Conservation (phyloP, 2,113 vertebrate genomes). For the Eupsittula cactorum region DNA sequence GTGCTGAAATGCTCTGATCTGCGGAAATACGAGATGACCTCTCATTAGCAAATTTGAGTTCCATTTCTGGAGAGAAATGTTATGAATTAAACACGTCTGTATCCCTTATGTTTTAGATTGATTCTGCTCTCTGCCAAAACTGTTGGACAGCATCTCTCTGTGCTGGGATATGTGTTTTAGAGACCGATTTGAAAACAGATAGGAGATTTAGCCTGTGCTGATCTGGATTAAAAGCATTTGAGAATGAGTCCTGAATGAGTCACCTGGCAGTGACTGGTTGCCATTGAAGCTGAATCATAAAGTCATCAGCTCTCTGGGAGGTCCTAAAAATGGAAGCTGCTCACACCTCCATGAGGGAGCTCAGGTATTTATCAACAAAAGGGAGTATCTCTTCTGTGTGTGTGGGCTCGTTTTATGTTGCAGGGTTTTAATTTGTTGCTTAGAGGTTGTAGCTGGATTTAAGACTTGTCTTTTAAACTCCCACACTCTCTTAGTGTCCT, state of each 20-base stretch:
- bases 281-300: background rate
- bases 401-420: background rate
- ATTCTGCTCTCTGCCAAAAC: background rate
- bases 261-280: background rate
- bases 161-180: background rate
- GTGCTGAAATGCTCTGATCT: background rate
- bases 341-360: background rate
- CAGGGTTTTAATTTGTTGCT: background rate
- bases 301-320: background rate
- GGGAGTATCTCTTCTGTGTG: background rate
- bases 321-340: background rate
- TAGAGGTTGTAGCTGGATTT: background rate
- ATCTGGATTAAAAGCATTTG: background rate
- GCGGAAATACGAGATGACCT: background rate
- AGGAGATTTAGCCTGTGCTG: background rate
- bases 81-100: background rate
- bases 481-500: background rate
- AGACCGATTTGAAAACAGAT: background rate
- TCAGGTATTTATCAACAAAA: background rate
- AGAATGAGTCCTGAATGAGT: background rate
- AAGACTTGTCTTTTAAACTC: background rate
- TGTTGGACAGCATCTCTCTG: background rate
- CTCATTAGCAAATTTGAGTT: background rate
- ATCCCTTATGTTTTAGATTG: background rate
- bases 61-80: background rate